Conservation (phyloP, 1,140 invertebrate species). For the Charaxes varanes region DNA sequence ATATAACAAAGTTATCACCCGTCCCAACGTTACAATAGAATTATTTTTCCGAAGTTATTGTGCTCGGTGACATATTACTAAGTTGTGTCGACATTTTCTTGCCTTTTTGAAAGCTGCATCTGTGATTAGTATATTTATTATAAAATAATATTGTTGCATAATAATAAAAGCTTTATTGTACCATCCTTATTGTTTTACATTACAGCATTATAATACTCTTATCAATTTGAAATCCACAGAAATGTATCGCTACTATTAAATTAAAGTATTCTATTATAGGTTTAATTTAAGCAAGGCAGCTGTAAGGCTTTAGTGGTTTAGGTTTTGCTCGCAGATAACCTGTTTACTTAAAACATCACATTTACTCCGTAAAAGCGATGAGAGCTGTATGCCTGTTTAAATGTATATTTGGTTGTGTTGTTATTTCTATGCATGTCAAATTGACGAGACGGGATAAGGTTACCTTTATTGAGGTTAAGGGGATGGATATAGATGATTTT, state of each 20-base stretch:
- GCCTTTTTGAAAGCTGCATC: conserved; percentile 46
- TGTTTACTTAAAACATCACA: conserved; percentile 13
- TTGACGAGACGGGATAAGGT: conserved; percentile 15
- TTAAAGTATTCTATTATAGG: conserved; percentile 9
- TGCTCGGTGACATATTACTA: conserved; percentile 11
- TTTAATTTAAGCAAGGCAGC: neutral
- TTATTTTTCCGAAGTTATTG: conserved; percentile 34
- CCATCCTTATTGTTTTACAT: conserved; percentile 12
- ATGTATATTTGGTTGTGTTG: conserved; percentile 6
- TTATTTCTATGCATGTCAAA: conserved; percentile 27
- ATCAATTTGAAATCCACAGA: conserved; percentile 29
- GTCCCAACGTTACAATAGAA: conserved; percentile 26
- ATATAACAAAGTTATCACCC: conserved; percentile 14
- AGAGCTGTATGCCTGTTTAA: conserved; percentile 4
- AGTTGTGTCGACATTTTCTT: conserved; percentile 30
- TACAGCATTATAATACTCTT: conserved; percentile 15
- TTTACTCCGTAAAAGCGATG: no score
- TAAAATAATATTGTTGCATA: conserved; percentile 33
- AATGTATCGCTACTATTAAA: conserved; percentile 7
- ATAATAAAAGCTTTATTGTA: conserved; percentile 22
- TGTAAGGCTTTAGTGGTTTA: conserved; percentile 10
- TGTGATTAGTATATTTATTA: conserved; percentile 48
- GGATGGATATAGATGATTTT: conserved; percentile 27
- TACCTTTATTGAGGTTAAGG: conserved; percentile 7
- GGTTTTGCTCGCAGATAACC: conserved; percentile 8